Conservation (phyloP, 2,888 invertebrate genomes). For the Formica aserva region DNA sequence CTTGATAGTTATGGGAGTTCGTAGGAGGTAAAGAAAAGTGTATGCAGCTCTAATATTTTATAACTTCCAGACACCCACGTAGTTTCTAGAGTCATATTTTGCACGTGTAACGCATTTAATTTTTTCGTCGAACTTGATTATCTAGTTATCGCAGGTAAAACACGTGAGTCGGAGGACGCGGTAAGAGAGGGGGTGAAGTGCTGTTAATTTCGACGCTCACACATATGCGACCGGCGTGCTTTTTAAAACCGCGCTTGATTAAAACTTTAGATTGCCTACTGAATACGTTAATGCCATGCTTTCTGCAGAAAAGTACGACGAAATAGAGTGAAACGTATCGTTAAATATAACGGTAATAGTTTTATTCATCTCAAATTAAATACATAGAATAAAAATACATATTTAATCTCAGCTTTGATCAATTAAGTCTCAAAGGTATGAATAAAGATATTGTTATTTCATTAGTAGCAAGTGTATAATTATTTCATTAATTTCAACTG, state of each 20-base stretch:
- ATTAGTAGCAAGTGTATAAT: neutral
- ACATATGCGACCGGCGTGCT: constrained; percentile 34
- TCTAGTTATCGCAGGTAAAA: constrained; percentile 41
- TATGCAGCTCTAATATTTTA: constrained; percentile 26
- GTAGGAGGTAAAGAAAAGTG: neutral
- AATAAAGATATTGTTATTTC: neutral
- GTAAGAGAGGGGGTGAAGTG: neutral
- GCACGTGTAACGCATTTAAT: constrained; percentile 25
- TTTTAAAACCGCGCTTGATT: constrained; percentile 48
- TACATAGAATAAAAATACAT: neutral
- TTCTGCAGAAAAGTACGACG: constrained; percentile 26
- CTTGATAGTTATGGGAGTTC: constrained; percentile 1
- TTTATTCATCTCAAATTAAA: constrained; percentile 22
- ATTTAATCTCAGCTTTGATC: neutral
- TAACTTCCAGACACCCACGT: constrained; percentile 21
- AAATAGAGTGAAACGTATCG: constrained; percentile 25
- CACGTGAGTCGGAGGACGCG: neutral
- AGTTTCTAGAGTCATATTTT: constrained; percentile 8
- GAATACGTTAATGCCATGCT: constrained; percentile 50
- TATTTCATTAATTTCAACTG: constrained; percentile 5
- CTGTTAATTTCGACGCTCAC: constrained; percentile 43
- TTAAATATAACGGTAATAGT: constrained; percentile 24
- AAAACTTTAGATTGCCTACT: constrained; percentile 57
- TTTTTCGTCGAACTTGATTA: constrained; percentile 39
- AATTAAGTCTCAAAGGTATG: constrained; percentile 20